Evolutionary conservation across 2,113 vertebrate genomes (phyloP), one percentile per base, ranked within the genome.

Genomic region (Naja naja): DNA sequence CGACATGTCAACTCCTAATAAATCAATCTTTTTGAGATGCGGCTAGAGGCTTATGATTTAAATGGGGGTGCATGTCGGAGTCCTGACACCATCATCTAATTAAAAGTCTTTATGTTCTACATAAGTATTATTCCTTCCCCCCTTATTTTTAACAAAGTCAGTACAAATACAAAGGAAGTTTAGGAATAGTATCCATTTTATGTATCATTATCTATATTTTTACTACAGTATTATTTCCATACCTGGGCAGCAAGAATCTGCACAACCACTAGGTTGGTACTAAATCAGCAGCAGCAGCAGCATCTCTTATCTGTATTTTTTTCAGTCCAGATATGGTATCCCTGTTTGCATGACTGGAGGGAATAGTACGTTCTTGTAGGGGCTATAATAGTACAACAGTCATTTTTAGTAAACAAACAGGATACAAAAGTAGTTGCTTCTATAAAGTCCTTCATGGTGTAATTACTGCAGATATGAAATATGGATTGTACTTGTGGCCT

Each of bases 371-470:
- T 25, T 20, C 20, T 22, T 89, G 14, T 25, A 89, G 89, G 91
- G 47, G 27, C 85, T 94, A 23, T 89, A 94, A 94, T 91, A 58
- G 49, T 94, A 23, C 89, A 94, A 94, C 92, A 56, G 49, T 88
- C 85, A 93, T 92, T 94, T 93, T 85, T 52, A 1, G n/a, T 54
- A 92, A 95, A 86, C 69, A 81, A 81, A 89, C 2, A 14, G 39
- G 30, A 25, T 34, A 92, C 12, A n/a, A 94, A 93, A 88, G 34
- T 64, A 56, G 85, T 92, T 25, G 91, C 3, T 90, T 12, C 4
- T 55, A n/a, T 58, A 60, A 90, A 91, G 94, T 94, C 74, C 89
- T 2, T 22, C 25, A 25, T 92, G 85, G 85, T 91, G 30, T 60
- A 74, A 53, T 91, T 93, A 5, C 14, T 49, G 64, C 23, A 34